Conservation (phyloP, 2,113 vertebrate species). For the Meles meles region DNA sequence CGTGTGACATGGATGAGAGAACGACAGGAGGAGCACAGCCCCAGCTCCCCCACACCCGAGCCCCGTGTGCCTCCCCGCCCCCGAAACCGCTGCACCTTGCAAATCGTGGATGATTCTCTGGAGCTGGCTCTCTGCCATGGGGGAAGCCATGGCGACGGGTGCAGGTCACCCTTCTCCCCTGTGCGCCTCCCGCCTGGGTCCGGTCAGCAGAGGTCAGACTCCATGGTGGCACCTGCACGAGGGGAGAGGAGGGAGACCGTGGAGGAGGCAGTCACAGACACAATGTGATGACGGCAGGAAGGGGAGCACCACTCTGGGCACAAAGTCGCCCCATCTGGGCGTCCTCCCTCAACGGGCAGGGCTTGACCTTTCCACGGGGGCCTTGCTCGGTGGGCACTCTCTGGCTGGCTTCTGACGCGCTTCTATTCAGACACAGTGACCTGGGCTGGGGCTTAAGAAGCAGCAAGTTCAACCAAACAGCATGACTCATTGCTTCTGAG, state of each 20-base stretch:
- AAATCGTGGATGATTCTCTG: conserved; percentile 95
- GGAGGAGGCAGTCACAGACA: not conserved
- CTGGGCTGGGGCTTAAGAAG: not conserved
- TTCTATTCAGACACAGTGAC: not conserved
- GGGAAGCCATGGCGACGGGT: conserved; percentile 83
- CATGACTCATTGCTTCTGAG: accelerated
- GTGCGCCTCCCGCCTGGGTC: conserved; percentile 23
- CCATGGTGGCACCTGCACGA: conserved; percentile 42
- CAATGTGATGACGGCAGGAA: accelerated
- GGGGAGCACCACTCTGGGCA: not conserved
- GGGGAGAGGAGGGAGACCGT: not conserved
- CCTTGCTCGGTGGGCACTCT: not conserved
- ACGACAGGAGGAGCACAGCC: not conserved
- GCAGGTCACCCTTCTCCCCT: not conserved
- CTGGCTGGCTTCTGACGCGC: not conserved
- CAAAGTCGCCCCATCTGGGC: not conserved
- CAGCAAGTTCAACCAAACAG: not conserved
- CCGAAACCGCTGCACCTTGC: conserved; percentile 83
- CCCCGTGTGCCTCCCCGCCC: accelerated
- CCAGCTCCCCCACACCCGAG: not conserved
- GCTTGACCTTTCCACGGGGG: not conserved
- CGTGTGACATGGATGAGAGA: not conserved
- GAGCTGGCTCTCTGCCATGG: conserved; percentile 90
- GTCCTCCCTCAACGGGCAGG: not conserved
- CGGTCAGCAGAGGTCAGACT: conserved; percentile 8